Evolutionary conservation across 2,888 invertebrate genomes (phyloP), one percentile per base, ranked within the genome.

Genomic region (Agrochola lychnidis): DNA sequence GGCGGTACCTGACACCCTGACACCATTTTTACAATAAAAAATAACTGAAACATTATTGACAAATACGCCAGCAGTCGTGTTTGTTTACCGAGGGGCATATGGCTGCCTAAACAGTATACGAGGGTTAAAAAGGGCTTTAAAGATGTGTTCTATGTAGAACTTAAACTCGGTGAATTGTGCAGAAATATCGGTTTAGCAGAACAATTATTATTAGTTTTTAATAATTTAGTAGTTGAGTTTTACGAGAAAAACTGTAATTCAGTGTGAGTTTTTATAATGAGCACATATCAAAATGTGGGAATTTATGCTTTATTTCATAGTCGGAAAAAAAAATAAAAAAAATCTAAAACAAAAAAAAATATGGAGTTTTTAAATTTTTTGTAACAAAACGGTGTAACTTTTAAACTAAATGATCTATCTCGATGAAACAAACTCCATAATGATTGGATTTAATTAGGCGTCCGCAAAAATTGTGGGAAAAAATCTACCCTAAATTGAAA

Each of bases 11-110:
- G 56, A 70, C 56, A 84, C 67, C 19, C 25, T 71, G 59, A 68
- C 63, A 81, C 63, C 25, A 36, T 69, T 79, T 74, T 64, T 70
- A 75, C 61, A 68, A 69, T 68, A 68, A 83, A 83, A 56, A 22
- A 69, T 64, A 69, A 45, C 59, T 61, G 67, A 25, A 42, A 63
- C 67, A n/a, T 16, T 57, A 68, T 75, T 73, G 84, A 79, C 61
- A 81, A 72, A 84, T 69, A 69, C 40, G 5, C 16, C 48, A 48
- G 22, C 16, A 63, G 67, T 61, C 70, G 48, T 51, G 64, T 84
- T 71, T 71, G 68, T 71, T 79, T 66, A 56, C 62, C 42, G 48
- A 59, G 6, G 22, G 67, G 42, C 30, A 36, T 45, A 67, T 51
- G 63, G 63, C n/a, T 70, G 7, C 53, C 9, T 30, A 48, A 74